phyloP scores from a whole-genome alignment of 2,888 invertebrate species.

The Eledona agricola region DNA sequence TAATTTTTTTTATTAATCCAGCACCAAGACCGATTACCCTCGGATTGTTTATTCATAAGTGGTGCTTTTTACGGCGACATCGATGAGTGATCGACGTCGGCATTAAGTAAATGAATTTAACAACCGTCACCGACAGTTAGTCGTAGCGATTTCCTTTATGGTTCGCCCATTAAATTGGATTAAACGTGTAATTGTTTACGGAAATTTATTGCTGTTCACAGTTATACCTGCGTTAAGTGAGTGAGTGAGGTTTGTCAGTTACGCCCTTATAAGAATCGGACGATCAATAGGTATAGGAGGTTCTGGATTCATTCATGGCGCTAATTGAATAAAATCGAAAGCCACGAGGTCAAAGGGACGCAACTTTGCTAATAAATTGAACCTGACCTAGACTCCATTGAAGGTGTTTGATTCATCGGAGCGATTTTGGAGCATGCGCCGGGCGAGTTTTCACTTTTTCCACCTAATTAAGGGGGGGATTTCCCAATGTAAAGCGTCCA shows the following conservation, averaged over 20 bases:
- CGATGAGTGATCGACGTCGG: constrained; percentile 5
- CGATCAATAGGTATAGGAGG: constrained; percentile 8
- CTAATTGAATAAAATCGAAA: constrained; percentile 24
- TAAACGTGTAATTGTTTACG: too few species aligned
- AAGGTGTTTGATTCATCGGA: constrained; percentile 5
- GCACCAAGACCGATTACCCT: constrained; percentile 2
- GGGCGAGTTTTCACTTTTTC: constrained; percentile 10
- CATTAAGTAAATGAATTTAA: too few species aligned
- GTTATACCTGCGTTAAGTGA: too few species aligned
- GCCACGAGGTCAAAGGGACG: constrained; percentile 18
- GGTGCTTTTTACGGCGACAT: constrained; percentile 5
- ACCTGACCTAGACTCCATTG: constrained; percentile 16
- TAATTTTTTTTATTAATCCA: constrained; percentile 23
- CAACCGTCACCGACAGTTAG: too few species aligned
- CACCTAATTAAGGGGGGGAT: not conserved
- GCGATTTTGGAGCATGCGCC: constrained; percentile 20
- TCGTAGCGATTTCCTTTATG: too few species aligned
- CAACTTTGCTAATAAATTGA: constrained; percentile 18
- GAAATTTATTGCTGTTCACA: too few species aligned
- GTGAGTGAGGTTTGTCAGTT: too few species aligned
- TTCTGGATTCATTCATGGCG: constrained; percentile 18
- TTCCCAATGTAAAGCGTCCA: too few species aligned
- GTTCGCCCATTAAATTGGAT: too few species aligned
- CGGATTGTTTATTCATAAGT: constrained; percentile 7
- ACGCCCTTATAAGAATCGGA: too few species aligned